phyloP scores from a whole-genome alignment of 2,888 invertebrate species.

The Macroteleia sp. region DNA sequence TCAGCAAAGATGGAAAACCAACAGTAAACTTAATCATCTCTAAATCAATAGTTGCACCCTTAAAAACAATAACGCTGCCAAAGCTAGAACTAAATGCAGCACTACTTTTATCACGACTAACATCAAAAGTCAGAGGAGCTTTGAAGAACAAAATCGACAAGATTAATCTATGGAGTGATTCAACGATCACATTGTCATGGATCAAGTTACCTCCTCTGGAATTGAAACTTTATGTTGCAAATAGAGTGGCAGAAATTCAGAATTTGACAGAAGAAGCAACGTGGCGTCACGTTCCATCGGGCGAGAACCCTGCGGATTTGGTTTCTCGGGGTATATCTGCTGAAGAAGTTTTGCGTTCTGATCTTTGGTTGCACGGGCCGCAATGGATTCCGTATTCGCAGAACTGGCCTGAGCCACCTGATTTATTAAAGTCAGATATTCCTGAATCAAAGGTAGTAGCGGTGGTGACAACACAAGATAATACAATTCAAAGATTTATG shows the following conservation, averaged over 20 bases:
- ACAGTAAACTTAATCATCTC: no score
- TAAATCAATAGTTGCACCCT: no score
- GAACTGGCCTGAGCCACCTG: neutral
- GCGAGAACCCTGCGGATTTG: neutral
- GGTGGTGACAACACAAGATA: no score
- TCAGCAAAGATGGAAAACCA: no score
- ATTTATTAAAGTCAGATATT: neutral
- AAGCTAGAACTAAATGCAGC: neutral
- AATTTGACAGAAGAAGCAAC: neutral
- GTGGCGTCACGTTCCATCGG: neutral
- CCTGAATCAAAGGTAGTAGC: no score
- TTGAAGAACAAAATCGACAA: neutral
- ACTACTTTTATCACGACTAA: neutral
- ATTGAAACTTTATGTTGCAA: slow-evolving; percentile 1
- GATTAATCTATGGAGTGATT: neutral
- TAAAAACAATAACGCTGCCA: no score
- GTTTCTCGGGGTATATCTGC: neutral
- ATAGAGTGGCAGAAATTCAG: slow-evolving; percentile 11
- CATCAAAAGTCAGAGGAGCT: neutral
- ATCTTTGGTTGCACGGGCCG: neutral
- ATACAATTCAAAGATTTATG: neutral
- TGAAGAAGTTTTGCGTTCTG: neutral
- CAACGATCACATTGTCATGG: slow-evolving; percentile 24
- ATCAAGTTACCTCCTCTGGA: slow-evolving; percentile 1
- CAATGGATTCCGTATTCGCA: no score